These are phyloP conservation scores for Bradypodion ventrale DNA, from an alignment of 2,797 vertebrate genomes.

Conservation along the genomic window DNA sequence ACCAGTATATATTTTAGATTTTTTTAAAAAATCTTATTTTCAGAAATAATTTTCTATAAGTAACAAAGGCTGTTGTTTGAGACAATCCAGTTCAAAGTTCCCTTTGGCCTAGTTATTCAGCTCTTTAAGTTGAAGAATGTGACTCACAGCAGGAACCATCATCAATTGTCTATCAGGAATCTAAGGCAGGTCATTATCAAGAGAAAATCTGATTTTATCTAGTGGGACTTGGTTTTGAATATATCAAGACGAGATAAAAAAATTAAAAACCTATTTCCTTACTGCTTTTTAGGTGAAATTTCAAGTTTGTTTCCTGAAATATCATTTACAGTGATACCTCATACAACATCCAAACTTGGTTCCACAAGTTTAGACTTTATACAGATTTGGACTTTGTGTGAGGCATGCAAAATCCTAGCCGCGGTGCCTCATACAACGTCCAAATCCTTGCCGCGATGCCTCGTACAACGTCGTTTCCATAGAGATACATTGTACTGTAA, in stretches of 20 bases:
- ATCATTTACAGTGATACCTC: no score
- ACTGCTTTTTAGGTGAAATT: neutral
- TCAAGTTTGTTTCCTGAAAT: neutral
- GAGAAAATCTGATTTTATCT: neutral
- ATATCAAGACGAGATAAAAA: neutral
- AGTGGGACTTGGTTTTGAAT: neutral
- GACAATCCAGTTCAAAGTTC: neutral
- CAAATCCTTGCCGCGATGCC: no score
- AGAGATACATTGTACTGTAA: no score
- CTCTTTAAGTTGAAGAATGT: neutral
- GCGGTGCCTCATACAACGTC: no score
- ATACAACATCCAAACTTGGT: no score
- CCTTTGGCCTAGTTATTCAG: neutral
- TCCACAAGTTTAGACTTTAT: no score
- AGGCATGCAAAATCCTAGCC: no score
- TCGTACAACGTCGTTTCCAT: no score
- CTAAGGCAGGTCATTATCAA: neutral
- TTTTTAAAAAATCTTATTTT: neutral
- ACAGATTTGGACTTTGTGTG: no score
- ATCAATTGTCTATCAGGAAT: no score
- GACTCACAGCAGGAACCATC: neutral
- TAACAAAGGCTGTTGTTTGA: neutral
- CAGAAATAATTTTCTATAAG: neutral
- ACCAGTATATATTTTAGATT: neutral
- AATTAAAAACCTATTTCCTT: neutral